A percentile compares a stretch with the other conserved stretches of the same genome.
These are phyloP conservation scores for Metridium senile DNA, from an alignment of 92 coral and sea anemone genomes.

Conservation along the genomic window DNA sequence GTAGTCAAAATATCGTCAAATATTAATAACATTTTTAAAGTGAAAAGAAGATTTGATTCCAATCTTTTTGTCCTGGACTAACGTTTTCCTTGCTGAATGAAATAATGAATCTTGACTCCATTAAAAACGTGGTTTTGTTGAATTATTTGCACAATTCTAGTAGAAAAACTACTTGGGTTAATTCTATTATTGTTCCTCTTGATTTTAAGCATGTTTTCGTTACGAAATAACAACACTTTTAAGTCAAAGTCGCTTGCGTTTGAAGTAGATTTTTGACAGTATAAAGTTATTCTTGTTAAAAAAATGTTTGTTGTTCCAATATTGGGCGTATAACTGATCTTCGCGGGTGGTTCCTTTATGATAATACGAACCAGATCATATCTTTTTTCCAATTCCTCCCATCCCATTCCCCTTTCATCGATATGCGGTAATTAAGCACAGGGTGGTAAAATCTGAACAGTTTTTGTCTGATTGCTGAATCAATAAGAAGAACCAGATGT, in stretches of 20 bases:
- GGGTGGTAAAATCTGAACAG: not conserved
- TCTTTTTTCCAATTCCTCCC: not conserved
- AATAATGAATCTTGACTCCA: no score
- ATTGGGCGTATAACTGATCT: not conserved
- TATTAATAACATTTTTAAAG: no score
- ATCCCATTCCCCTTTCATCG: not conserved
- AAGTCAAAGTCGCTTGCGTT: not conserved
- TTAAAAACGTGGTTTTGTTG: no score
- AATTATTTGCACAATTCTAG: no score
- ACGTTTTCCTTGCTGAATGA: no score
- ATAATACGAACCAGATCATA: not conserved
- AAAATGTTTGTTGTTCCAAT: not conserved
- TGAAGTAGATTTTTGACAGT: not conserved
- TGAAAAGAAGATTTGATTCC: no score
- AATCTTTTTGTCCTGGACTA: no score
- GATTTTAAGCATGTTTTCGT: not conserved
- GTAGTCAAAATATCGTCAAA: no score
- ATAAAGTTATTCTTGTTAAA: no score
- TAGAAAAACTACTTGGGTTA: no score
- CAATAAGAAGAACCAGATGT: not conserved
- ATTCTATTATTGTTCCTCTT: no score
- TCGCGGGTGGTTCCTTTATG: not conserved
- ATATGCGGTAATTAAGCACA: no score
- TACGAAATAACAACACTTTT: not conserved
- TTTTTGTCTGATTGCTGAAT: not conserved